Evolutionary conservation across 2,888 invertebrate genomes (phyloP), one percentile per base, ranked within the genome.

Genomic region (Anodontia alba): DNA sequence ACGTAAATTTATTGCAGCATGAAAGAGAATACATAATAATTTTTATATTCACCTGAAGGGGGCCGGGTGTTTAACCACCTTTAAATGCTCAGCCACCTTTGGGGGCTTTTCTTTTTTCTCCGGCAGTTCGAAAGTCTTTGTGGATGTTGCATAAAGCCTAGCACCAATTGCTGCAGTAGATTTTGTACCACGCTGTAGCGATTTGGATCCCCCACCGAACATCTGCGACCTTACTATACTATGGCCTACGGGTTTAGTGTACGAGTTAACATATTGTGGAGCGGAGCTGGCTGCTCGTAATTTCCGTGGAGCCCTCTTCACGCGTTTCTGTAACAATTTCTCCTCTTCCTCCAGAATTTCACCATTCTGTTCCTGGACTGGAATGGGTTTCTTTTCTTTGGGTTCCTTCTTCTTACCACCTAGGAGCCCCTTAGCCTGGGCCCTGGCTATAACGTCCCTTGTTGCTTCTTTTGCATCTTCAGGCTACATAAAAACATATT

Each of bases 401-500:
- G 84, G 85, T 31, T 67, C 57, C 42, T 87, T 87, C 76, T 86
- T 84, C 76, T 89, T 90, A 7, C 83, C 84, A 17, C 88, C 86
- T 26, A 91, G 76, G 8, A 90, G 84, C 68, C 92, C 93, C 54
- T 88, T 88, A 33, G 91, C 90, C 29, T 87, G 83, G 15, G 93
- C 92, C 66, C 92, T 76, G 7, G 91, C 92, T n/a, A 93, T 79
- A 42, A 92, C 87, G 81, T 91, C 91, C 70, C 90, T 89, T 31
- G 91, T 91, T n/a, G 91, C 87, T 46, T 93, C 92, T 68, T 92
- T 92, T 8, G 89, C 81, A 73, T 93, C 92, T 78, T 91, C 90
- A 69, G 92, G 91, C 93, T 93, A 81, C 8, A 83, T 26, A 72
- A 33, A 62, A 3, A 49, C 8, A 42, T 42, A n/a, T n/a, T n/a